Percentiles rank a stretch among this genome's conserved stretches.
These are phyloP conservation scores for Platycnemis pennipes DNA, from an alignment of 2,888 invertebrate genomes.

Conservation along the genomic window DNA sequence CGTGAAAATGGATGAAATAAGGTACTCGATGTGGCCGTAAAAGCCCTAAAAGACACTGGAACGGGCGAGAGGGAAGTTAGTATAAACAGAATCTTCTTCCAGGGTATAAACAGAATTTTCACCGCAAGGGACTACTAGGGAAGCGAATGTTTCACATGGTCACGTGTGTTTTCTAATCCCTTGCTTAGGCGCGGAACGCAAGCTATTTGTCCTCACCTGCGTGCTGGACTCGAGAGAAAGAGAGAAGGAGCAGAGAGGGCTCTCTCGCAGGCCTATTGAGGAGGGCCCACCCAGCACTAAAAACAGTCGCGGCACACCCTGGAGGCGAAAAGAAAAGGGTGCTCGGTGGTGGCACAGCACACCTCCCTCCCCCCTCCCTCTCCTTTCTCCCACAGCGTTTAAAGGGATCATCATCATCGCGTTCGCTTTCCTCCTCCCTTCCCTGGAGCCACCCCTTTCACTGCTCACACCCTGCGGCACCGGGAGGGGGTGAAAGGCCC, in stretches of 20 bases:
- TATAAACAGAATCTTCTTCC: no score
- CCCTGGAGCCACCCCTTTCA: background rate
- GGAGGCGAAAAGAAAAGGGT: background rate
- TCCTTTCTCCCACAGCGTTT: background rate
- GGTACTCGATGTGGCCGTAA: no score
- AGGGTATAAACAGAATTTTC: no score
- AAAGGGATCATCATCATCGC: background rate
- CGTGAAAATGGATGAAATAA: no score
- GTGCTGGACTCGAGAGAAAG: no score
- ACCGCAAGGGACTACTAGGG: no score
- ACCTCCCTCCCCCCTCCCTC: background rate
- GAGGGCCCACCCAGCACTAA: background rate
- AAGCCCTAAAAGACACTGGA: no score
- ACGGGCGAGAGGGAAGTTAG: no score
- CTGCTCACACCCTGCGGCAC: conserved; percentile 17
- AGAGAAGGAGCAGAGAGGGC: no score
- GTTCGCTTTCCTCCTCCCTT: no score
- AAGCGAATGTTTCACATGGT: no score
- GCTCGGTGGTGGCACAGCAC: background rate
- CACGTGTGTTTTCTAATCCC: background rate
- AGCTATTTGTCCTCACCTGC: no score
- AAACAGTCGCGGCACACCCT: background rate
- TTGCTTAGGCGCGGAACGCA: background rate
- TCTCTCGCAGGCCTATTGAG: background rate
- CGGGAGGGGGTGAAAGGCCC: background rate